Evolutionary conservation across 2,888 invertebrate species (phyloP), one percentile per base, ranked within the genome.

Genomic region (Leptinotarsa tumamoca): DNA sequence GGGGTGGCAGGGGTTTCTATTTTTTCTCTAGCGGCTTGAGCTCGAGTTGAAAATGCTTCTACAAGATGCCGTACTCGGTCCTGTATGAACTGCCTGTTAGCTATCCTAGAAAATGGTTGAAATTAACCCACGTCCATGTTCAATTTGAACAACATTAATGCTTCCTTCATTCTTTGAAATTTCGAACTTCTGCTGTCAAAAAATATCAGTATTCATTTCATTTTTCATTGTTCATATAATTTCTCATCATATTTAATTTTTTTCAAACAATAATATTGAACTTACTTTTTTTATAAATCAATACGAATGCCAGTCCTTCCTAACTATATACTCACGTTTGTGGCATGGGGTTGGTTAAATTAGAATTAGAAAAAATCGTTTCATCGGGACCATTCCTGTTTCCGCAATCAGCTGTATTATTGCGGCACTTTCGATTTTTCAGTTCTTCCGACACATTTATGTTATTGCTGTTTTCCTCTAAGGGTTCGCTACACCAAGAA

Each of bases 1-100:
- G 93, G 92, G 7, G 93, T 92, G 7, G 92, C 91, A 0, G 93
- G 92, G 76, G 91, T 87, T 81, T 92, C 92, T n/a, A 93, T 88
- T 61, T 90, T 88, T 50, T 90, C 89, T 79, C 91, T 90, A 43
- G 91, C 90, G 73, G 90, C 89, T 80, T 90, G 90, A 7, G 93
- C 90, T 67, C 93, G 88, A 33, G 90, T 90, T 0, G 91, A 90
- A 81, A 93, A 93, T 4, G 92, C 91, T 7, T 91, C 90, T 1
- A 92, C 92, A 75, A 93, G 85, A 80, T 91, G 90, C 4, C 91
- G 89, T 23, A 92, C 87, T 68, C 90, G 84, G 79, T 89, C 87
- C 78, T 89, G 89, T 67, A 89, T 88, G 75, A 89, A 88, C 76
- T 88, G 87, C 15, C 86, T 84, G 79, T 87, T 88, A 15, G 84